These are phyloP conservation scores for Forficula auricularia DNA, from an alignment of 1,140 invertebrate species.

Conservation along the genomic window DNA sequence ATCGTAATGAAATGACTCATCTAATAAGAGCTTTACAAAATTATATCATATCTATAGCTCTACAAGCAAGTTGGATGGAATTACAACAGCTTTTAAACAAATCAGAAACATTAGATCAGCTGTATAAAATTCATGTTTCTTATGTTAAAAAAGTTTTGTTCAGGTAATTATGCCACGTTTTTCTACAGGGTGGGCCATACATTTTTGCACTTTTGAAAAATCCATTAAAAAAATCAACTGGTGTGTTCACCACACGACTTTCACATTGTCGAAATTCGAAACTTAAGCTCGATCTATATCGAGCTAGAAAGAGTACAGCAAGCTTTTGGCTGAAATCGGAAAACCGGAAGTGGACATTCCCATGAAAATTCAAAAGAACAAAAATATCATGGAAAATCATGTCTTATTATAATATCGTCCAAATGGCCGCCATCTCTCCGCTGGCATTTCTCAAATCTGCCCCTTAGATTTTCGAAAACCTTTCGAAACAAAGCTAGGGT, in stretches of 20 bases:
- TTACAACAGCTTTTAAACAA: constrained; percentile 44
- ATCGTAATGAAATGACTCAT: constrained; percentile 51
- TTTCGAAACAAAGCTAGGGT: no score
- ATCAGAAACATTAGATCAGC: constrained; percentile 42
- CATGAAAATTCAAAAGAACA: no score
- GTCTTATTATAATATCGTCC: no score
- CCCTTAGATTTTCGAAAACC: no score
- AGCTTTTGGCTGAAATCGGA: not conserved
- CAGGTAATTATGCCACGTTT: constrained; percentile 21
- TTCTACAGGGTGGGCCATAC: not conserved
- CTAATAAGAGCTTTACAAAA: constrained; percentile 50
- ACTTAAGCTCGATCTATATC: not conserved
- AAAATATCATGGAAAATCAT: no score
- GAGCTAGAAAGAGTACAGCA: not conserved
- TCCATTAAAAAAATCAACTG: no score
- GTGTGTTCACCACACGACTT: constrained; percentile 2
- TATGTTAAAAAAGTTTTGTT: constrained; percentile 54
- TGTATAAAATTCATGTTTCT: constrained; percentile 44
- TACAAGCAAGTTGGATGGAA: constrained; percentile 47
- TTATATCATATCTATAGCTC: constrained; percentile 48
- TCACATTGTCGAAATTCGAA: not conserved
- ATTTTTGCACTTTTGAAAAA: constrained; percentile 6
- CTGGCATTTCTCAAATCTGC: no score
- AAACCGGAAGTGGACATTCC: no score
- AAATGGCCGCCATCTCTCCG: no score